Conservation (phyloP, 2,113 vertebrate genomes). For the Kryptolebias marmoratus region DNA sequence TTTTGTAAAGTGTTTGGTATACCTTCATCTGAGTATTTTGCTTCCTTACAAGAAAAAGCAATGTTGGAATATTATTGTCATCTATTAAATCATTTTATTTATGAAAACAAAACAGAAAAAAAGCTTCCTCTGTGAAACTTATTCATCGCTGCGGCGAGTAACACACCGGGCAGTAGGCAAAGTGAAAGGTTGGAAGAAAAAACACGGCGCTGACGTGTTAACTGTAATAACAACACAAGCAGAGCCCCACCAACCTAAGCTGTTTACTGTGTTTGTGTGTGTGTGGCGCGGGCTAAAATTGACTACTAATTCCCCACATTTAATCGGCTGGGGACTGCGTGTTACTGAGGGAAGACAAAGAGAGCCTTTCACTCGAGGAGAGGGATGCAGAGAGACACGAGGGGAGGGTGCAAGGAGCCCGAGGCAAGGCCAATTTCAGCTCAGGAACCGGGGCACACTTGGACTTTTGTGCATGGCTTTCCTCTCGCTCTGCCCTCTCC, state of each 20-base stretch:
- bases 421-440: slow-evolving; percentile 74
- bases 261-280: slow-evolving; percentile 78
- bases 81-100: slow-evolving; percentile 83
- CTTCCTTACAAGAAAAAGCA: slow-evolving; percentile 76
- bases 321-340: slow-evolving; percentile 82
- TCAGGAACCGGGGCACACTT: slow-evolving; percentile 66
- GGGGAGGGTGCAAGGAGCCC: slow-evolving; percentile 71
- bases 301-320: slow-evolving; percentile 84
- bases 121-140: slow-evolving; percentile 28
- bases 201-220: slow-evolving; percentile 66
- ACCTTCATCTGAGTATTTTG: slow-evolving; percentile 73
- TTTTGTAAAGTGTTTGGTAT: slow-evolving; percentile 76
- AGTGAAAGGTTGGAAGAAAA: slow-evolving; percentile 33
- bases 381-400: slow-evolving; percentile 61
- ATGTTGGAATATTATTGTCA: slow-evolving; percentile 78
- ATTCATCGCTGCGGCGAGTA: slow-evolving; percentile 25
- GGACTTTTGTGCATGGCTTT: slow-evolving; percentile 70
- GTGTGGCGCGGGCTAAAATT: slow-evolving; percentile 77
- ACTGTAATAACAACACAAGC: slow-evolving; percentile 76
- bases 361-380: slow-evolving; percentile 74
- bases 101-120: slow-evolving; percentile 59
- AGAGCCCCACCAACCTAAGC: slow-evolving; percentile 68
- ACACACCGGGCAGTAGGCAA: slow-evolving; percentile 4
- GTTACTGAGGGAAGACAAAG: slow-evolving; percentile 82
- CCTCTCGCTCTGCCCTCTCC: slow-evolving; percentile 48